A percentile compares a stretch with the other conserved stretches of the same genome.
Evolutionary conservation across 2,113 vertebrate genomes (phyloP).

Genomic region (Percopsis transmontana): DNA sequence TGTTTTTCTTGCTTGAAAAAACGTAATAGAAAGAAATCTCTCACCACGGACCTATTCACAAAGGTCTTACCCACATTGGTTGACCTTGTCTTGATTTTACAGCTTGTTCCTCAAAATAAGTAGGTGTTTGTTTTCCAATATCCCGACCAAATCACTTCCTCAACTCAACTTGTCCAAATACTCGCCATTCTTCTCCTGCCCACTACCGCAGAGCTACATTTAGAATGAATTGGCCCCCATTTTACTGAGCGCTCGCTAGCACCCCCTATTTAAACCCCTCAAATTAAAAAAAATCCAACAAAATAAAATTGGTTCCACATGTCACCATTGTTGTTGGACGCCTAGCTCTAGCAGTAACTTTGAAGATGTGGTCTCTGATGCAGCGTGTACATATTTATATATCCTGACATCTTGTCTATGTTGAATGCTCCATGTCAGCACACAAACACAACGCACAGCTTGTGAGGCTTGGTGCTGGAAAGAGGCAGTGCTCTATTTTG

Average conservation of each 20-base stretch:
- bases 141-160: slow-evolving; percentile 27
- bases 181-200: slow-evolving; percentile 33
- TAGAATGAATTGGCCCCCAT: slow-evolving; percentile 41
- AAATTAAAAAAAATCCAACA: slow-evolving; percentile 48
- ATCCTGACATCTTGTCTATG: slow-evolving; percentile 58
- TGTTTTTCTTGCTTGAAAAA: slow-evolving; percentile 48
- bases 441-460: slow-evolving; percentile 49
- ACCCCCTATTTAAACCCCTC: slow-evolving; percentile 48
- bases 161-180: slow-evolving; percentile 43
- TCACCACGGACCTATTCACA: neutral
- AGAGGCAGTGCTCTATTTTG: slow-evolving; percentile 52
- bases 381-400: slow-evolving; percentile 68
- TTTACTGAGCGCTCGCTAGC: slow-evolving; percentile 38
- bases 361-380: slow-evolving; percentile 52
- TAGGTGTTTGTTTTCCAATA: slow-evolving; percentile 53
- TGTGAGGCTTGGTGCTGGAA: slow-evolving; percentile 53
- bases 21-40: slow-evolving; percentile 36
- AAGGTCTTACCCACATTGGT: slow-evolving; percentile 16
- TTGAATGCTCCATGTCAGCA: slow-evolving; percentile 55
- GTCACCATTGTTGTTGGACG: slow-evolving; percentile 46
- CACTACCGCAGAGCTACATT: slow-evolving; percentile 47
- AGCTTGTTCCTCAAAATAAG: slow-evolving; percentile 25
- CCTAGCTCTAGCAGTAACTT: slow-evolving; percentile 20
- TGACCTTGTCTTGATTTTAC: slow-evolving; percentile 27
- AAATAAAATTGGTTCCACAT: slow-evolving; percentile 65